Conservation (phyloP, 2,888 invertebrate genomes). For the Epinotia nisella region DNA sequence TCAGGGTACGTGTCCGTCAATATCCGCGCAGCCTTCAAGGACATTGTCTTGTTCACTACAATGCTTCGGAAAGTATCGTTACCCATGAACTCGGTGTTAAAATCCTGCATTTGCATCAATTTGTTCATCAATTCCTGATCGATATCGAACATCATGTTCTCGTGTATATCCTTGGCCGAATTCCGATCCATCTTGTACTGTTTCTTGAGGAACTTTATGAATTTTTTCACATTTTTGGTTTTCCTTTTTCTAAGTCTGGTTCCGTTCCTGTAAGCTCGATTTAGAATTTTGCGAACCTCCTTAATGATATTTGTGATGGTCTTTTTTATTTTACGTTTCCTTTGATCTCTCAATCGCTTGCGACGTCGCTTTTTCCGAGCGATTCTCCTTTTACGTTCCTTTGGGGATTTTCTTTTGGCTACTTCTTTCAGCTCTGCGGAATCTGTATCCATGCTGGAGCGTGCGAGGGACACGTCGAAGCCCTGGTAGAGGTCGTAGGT, state of each 20-base stretch:
- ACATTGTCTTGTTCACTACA: constrained; percentile 65
- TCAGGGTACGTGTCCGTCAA: constrained; percentile 68
- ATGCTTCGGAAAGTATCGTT: constrained; percentile 70
- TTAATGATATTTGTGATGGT: constrained; percentile 63
- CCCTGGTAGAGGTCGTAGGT: constrained; percentile 74
- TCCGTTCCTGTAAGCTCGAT: constrained; percentile 64
- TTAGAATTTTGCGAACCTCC: constrained; percentile 66
- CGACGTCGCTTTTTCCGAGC: constrained; percentile 53
- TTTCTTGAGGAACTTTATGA: constrained; percentile 66
- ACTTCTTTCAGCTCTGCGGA: constrained; percentile 56
- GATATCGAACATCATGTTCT: constrained; percentile 60
- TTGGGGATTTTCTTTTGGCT: constrained; percentile 49
- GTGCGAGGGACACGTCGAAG: constrained; percentile 70
- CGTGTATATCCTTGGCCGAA: constrained; percentile 66
- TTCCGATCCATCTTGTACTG: constrained; percentile 68
- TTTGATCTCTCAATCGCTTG: constrained; percentile 53
- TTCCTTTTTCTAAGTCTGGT: constrained; percentile 63
- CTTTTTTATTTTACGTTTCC: constrained; percentile 66
- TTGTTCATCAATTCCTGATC: constrained; percentile 58
- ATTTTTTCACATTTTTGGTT: constrained; percentile 70
- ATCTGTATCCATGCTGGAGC: constrained; percentile 62
- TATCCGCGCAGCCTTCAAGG: constrained; percentile 55
- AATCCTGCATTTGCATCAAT: constrained; percentile 56
- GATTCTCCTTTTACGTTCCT: constrained; percentile 49
- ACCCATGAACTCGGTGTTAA: constrained; percentile 62